Conservation (phyloP, 2,797 vertebrate genomes). For the Cheirogaleus major region DNA sequence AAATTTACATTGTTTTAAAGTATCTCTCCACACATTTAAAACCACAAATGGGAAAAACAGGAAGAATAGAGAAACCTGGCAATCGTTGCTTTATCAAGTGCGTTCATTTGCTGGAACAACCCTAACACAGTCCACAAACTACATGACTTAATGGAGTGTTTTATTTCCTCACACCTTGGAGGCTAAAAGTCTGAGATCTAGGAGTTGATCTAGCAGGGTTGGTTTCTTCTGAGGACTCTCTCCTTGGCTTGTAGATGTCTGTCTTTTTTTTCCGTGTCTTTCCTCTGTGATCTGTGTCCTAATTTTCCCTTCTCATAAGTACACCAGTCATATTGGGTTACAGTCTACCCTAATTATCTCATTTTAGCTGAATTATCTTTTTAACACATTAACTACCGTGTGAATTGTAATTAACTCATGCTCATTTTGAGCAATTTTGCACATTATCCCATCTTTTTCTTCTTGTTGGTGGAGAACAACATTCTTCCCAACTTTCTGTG, state of each 20-base stretch:
- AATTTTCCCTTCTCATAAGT: neutral
- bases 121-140: too few species aligned
- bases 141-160: neutral
- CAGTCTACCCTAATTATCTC: neutral
- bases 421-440: neutral
- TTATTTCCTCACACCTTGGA: neutral
- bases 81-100: neutral
- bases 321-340: neutral
- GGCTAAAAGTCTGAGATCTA: too few species aligned
- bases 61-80: neutral
- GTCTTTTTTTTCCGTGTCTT: neutral
- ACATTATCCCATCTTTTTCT: neutral
- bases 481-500: neutral
- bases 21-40: neutral
- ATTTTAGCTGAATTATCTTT: neutral
- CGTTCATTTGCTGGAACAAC: neutral
- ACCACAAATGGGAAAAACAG: neutral
- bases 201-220: too few species aligned
- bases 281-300: neutral
- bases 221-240: neutral
- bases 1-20: neutral
- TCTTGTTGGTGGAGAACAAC: neutral
- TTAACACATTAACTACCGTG: neutral
- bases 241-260: too few species aligned
- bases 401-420: too few species aligned